These are phyloP conservation scores for Chaenogobius annularis DNA, from an alignment of 2,113 vertebrate species.

Conservation along the genomic window DNA sequence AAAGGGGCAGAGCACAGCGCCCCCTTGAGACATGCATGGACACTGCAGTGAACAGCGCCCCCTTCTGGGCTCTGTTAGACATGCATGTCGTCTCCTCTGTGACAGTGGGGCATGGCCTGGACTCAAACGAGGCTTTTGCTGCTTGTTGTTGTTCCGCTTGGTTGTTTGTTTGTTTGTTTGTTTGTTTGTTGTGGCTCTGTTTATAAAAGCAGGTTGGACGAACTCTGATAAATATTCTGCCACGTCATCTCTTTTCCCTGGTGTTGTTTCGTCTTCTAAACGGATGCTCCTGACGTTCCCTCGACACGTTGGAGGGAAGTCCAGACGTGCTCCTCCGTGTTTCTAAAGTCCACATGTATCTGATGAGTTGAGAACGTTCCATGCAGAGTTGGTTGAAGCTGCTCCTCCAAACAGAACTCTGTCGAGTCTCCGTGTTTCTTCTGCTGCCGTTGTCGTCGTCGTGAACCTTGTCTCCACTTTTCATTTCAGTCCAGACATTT, in stretches of 20 bases:
- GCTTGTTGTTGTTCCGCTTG: not conserved
- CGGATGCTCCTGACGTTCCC: too few species aligned
- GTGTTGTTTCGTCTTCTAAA: too few species aligned
- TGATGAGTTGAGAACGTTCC: too few species aligned
- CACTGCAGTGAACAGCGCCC: slow-evolving; percentile 61
- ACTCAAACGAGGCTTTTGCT: slow-evolving; percentile 41
- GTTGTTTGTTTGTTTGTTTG: slow-evolving; percentile 6
- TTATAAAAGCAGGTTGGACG: not conserved
- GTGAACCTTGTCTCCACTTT: not conserved
- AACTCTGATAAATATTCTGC: not conserved
- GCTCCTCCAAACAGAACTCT: not conserved
- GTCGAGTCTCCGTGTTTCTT: too few species aligned
- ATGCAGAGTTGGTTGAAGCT: not conserved
- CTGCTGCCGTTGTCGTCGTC: not conserved
- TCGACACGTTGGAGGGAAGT: too few species aligned
- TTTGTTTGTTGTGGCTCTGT: not conserved
- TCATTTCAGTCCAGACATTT: not conserved
- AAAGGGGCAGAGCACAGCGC: slow-evolving; percentile 43
- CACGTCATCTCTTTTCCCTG: too few species aligned
- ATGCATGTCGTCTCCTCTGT: slow-evolving; percentile 62
- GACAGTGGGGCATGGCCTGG: slow-evolving; percentile 55
- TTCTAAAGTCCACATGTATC: too few species aligned
- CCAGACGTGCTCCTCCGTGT: too few species aligned
- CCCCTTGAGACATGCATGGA: slow-evolving; percentile 71
- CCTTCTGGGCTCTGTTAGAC: slow-evolving; percentile 62